Evolutionary conservation across 2,888 invertebrate species (phyloP).

Genomic region (Agonopterix alstromeriana): DNA sequence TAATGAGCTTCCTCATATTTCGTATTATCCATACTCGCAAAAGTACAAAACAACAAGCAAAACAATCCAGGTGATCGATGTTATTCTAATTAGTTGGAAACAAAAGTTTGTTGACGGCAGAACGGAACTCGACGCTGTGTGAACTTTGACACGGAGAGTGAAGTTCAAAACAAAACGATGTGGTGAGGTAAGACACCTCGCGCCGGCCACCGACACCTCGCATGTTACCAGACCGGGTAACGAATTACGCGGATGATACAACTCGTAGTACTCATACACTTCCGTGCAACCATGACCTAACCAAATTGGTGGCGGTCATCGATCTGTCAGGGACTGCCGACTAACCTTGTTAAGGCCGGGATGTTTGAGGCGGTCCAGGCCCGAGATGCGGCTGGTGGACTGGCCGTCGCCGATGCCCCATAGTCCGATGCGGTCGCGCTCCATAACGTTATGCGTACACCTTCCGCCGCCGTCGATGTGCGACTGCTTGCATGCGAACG

Average conservation of each 20-base stretch:
- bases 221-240: constrained; percentile 4
- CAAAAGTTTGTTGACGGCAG: constrained; percentile 38
- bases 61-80: neutral
- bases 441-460: constrained; percentile 59
- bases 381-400: constrained; percentile 74
- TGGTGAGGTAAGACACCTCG: constrained; percentile 1
- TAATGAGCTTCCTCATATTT: no score
- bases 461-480: constrained; percentile 32
- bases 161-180: constrained; percentile 43
- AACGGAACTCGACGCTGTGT: constrained; percentile 18
- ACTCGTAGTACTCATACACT: constrained; percentile 22
- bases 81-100: neutral
- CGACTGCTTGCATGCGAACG: constrained; percentile 51
- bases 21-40: no score
- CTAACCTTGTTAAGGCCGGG: constrained; percentile 82
- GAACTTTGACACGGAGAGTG: constrained; percentile 35
- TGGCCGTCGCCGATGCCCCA: constrained; percentile 78
- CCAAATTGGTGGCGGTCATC: constrained; percentile 27
- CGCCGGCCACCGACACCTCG: neutral
- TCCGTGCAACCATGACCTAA: constrained; percentile 56
- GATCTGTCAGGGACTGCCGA: constrained; percentile 9
- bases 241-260: constrained; percentile 19
- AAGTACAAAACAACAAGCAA: no score
- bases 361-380: constrained; percentile 81
- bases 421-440: constrained; percentile 80